Percentiles rank a stretch among this genome's conserved stretches.
phyloP scores from a whole-genome alignment of 2,888 invertebrate genomes.

The Therioaphis trifolii region DNA sequence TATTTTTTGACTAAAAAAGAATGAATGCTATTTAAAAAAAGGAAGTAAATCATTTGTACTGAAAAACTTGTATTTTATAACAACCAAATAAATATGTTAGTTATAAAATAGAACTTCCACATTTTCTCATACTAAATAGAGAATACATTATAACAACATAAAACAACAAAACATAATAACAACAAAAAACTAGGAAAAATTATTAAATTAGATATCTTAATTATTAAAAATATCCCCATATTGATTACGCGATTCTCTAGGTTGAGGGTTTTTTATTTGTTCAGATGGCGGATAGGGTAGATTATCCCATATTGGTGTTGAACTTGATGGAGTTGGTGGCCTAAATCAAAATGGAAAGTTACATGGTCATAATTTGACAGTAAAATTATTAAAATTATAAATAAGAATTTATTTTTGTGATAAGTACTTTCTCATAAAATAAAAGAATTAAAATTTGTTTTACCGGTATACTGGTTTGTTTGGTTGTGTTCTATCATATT shows the following conservation, averaged over 20 bases:
- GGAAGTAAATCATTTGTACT: too few species aligned
- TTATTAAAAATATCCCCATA: slow-evolving; percentile 52
- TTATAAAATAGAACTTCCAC: too few species aligned
- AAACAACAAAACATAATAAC: slow-evolving; percentile 49
- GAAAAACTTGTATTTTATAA: too few species aligned
- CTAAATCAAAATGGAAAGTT: slow-evolving; percentile 13
- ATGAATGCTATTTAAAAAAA: too few species aligned
- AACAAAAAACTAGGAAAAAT: neutral
- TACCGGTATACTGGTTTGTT: slow-evolving; percentile 70
- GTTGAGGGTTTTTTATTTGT: slow-evolving; percentile 3
- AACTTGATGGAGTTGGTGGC: slow-evolving; percentile 17
- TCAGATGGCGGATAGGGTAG: slow-evolving; percentile 5
- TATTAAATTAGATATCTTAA: neutral
- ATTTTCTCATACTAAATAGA: neutral
- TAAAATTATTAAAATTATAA: too few species aligned
- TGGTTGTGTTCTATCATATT: slow-evolving; percentile 70
- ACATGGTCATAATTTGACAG: neutral
- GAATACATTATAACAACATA: slow-evolving; percentile 6
- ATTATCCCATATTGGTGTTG: slow-evolving; percentile 55
- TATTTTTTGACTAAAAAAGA: too few species aligned
- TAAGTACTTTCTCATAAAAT: too few species aligned
- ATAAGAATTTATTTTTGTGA: too few species aligned
- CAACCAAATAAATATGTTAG: too few species aligned
- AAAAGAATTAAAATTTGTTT: slow-evolving; percentile 65
- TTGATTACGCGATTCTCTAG: slow-evolving; percentile 36